Conservation (phyloP, 2,797 vertebrate species). For the Rousettus madagascariensis region DNA sequence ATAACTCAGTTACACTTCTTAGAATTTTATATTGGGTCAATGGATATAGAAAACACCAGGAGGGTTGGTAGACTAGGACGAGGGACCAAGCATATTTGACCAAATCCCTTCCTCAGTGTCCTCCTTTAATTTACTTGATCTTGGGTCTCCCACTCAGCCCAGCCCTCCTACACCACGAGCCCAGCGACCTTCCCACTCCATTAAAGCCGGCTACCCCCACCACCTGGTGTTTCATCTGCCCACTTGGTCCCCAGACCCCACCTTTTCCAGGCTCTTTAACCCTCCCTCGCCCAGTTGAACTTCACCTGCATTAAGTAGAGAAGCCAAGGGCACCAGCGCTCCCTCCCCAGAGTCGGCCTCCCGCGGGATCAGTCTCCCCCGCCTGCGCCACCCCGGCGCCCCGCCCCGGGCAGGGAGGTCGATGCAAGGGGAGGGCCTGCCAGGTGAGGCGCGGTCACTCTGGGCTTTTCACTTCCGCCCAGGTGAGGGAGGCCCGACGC, state of each 20-base stretch:
- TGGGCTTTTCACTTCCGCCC: slow-evolving; percentile 81
- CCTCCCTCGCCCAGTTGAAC: no score
- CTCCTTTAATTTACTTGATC: neutral
- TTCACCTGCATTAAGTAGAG: neutral
- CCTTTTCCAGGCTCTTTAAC: neutral
- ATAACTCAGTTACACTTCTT: neutral
- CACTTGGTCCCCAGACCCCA: rapidly evolving
- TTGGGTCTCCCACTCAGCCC: neutral
- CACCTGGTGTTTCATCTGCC: neutral
- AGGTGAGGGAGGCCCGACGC: slow-evolving; percentile 75
- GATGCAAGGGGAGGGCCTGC: slow-evolving; percentile 33
- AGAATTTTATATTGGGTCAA: neutral
- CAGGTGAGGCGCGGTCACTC: slow-evolving; percentile 64
- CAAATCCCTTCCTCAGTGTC: neutral
- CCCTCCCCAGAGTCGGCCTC: neutral
- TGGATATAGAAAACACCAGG: neutral
- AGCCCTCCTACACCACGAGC: neutral
- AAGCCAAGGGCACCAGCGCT: neutral
- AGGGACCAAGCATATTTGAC: neutral
- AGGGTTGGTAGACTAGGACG: neutral
- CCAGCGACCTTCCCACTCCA: rapidly evolving
- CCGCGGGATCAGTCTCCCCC: neutral
- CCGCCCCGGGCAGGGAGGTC: slow-evolving; percentile 39
- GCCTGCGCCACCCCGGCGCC: slow-evolving; percentile 39
- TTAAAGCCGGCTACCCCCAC: neutral